Evolutionary conservation across 2,113 vertebrate genomes (phyloP).

Genomic region (Ursus arctos): DNA sequence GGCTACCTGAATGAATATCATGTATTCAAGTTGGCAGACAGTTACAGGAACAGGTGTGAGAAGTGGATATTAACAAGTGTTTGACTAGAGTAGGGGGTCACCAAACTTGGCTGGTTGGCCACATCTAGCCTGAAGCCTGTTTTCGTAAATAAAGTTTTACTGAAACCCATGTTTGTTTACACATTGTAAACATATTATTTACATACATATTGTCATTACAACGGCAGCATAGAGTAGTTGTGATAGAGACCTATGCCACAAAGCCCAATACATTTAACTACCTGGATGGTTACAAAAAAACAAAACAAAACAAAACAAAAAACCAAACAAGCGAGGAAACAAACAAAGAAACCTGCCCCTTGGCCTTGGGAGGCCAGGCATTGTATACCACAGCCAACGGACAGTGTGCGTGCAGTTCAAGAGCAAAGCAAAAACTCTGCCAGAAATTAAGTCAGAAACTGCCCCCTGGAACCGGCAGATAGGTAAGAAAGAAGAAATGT

Average conservation of each 20-base stretch:
- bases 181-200: not conserved
- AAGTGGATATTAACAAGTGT: not conserved
- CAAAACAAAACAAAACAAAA: not conserved
- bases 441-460: not conserved
- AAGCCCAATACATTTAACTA: not conserved
- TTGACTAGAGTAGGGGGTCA: not conserved
- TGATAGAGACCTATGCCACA: not conserved
- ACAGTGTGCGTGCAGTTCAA: not conserved
- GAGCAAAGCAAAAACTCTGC: not conserved
- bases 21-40: not conserved
- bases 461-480: not conserved
- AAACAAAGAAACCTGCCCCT: not conserved
- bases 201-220: not conserved
- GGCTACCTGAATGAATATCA: not conserved
- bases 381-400: not conserved
- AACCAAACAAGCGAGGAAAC: too few species aligned
- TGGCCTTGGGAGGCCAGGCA: not conserved
- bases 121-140: not conserved
- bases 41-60: not conserved
- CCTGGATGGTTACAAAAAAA: not conserved
- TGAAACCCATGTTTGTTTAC: not conserved
- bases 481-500: not conserved
- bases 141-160: constrained; percentile 26
- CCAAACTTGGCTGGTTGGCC: not conserved
- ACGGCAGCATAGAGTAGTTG: not conserved